Evolutionary conservation across 2,797 vertebrate species (phyloP), one percentile per base, ranked within the genome.

Genomic region (Hypotaenidia okinawae): DNA sequence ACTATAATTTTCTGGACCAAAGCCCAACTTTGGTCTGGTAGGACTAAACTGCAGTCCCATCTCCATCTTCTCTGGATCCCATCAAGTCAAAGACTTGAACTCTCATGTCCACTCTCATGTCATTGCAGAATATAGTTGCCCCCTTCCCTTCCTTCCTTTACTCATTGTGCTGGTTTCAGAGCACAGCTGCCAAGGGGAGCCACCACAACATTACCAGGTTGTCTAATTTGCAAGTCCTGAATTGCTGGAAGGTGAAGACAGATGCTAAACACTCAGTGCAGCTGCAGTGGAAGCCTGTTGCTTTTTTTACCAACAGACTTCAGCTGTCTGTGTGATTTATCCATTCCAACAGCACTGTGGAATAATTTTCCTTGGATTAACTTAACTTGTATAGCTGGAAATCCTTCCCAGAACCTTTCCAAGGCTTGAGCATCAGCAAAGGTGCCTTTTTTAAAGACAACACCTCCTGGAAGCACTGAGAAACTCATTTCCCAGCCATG

Each of bases 101-200:
- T 11, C 41, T 39, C 0, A 1, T 62, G 28, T n/a, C 33, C 6
- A 1, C n/a, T n/a, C 30, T 57, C 35, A 16, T 13, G 54, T 14
- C 41, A 63, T 22, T 51, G 18, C 41, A 47, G 66, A 54, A 43
- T 12, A 30, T 5, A 24, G 8, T 5, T 68, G 55, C 8, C 55
- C 30, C 18, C 13, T 39, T 82, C 30, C 54, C 24, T 80, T 25
- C 33, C 45, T 67, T 62, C 59, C 16, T 67, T 55, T 57, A 24
- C 16, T 49, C 33, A 41, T 2, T 2, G 4, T 52, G 25, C 51
- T 52, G n/a, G 45, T 59, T 64, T 64, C 57, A 69, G 63, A 30
- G n/a, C 3, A 2, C 33, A 66, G 16, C 16, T 80, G 59, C 49
- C 78, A n/a, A 54, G 32, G 57, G 62, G 37, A 76, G 27, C 12